These are phyloP conservation scores for Trachops cirrhosus DNA, from an alignment of 2,797 vertebrate species.

Conservation along the genomic window DNA sequence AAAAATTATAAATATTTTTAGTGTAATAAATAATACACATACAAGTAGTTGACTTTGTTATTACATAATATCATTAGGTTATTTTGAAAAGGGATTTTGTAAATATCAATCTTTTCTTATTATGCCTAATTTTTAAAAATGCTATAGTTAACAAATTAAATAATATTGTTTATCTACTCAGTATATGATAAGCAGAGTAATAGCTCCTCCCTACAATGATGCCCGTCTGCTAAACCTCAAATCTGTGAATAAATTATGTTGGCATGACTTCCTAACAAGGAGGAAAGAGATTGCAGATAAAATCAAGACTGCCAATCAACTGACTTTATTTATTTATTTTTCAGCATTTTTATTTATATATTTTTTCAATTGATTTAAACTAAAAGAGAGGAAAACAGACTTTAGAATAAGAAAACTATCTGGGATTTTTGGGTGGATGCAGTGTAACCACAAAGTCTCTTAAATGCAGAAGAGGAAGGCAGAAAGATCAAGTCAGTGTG, in stretches of 20 bases:
- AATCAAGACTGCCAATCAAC: not conserved
- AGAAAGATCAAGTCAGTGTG: not conserved
- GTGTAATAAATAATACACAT: not conserved
- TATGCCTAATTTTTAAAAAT: not conserved
- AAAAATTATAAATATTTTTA: not conserved
- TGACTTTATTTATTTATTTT: not conserved
- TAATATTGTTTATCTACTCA: not conserved
- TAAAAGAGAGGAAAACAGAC: not conserved
- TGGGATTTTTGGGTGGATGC: not conserved
- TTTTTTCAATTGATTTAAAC: not conserved
- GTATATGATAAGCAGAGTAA: not conserved
- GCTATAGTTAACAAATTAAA: not conserved
- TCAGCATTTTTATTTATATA: not conserved
- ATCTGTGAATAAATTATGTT: not conserved
- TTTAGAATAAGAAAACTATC: not conserved
- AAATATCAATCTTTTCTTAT: not conserved
- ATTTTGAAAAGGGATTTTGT: not conserved
- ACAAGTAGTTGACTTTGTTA: constrained; percentile 1
- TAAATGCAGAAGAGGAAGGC: not conserved
- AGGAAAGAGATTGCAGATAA: not conserved
- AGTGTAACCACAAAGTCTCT: not conserved
- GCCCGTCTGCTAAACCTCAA: not conserved
- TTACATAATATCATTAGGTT: not conserved
- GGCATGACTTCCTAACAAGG: not conserved
- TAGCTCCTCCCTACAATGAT: not conserved